Base-by-base conservation (phyloP, 2,888 invertebrate genomes). In the Tipula unca region DNA sequence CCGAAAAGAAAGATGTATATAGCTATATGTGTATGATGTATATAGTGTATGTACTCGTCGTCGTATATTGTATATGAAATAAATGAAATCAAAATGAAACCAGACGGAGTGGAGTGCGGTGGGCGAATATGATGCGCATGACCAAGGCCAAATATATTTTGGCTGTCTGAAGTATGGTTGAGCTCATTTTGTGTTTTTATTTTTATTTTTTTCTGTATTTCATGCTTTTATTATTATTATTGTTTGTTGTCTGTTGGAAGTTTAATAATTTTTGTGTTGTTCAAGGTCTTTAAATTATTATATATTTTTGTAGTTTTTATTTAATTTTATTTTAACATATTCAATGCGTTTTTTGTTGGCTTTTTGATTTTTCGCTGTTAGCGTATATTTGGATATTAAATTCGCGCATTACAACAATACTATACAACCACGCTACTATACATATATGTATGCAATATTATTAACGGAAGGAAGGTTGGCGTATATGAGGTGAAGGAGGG, bases 91-190 rank as follows among this genome's bases (percentile, higher is more conserved):
- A 32, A 84, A 36, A 84, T 39, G 20, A 84, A 84, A 84, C 32
- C 32, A 84, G 84, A 84, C 35, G 36, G 84, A 36, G 84, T 36
- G 36, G 36, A 84, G 83, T 83, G 83, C 83, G 83, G 83, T 35
- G 83, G 83, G 32, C 35, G 32, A 84, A 84, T 10, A 84, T 36
- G 84, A 84, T 84, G 84, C 84, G 84, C 84, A 84, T 84, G 84
- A 84, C 84, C 84, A 84, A 84, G 84, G 84, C 84, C 84, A 84
- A 84, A 84, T 36, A 36, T 84, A 84, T 84, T 84, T 84, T 36
- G 84, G 84, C 36, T 84, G 84, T 84, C 84, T 84, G 84, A 84
- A 84, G 84, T 35, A 83, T 83, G 35, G 35, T 83, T 32, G 29
- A 83, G 29, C 35, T 83, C 35, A 83, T 83, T 83, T 83, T 83